Evolutionary conservation across 2,113 vertebrate species (phyloP).

Genomic region (Anoplopoma fimbria): DNA sequence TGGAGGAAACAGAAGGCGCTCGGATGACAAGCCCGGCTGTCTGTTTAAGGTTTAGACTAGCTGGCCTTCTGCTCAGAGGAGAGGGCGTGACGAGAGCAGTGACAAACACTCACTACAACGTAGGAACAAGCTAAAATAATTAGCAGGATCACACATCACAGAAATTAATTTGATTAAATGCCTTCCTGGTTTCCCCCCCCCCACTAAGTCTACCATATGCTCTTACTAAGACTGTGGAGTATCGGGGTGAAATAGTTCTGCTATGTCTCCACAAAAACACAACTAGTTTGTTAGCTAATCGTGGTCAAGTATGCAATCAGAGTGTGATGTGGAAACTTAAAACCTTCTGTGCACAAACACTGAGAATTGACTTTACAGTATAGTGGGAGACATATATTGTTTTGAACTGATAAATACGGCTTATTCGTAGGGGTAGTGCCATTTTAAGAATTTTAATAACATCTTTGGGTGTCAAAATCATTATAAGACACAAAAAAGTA

Average conservation of each 20-base stretch:
- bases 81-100: background rate
- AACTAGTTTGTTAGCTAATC: background rate
- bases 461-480: too few relatives aligned
- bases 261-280: background rate
- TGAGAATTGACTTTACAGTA: background rate
- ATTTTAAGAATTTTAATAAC: background rate
- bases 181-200: too few relatives aligned
- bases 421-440: background rate
- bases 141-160: background rate
- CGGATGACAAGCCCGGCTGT: conserved; percentile 27
- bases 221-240: background rate
- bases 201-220: background rate
- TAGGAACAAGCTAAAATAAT: background rate
- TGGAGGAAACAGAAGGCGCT: conserved; percentile 50
- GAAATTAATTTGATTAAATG: background rate
- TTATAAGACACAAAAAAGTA: background rate
- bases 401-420: background rate
- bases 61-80: conserved; percentile 6
- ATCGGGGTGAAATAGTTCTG: background rate
- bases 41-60: conserved; percentile 23
- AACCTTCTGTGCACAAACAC: background rate
- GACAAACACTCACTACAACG: background rate
- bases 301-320: background rate
- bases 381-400: background rate
- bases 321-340: background rate